phyloP scores from a whole-genome alignment of 2,888 invertebrate species.

The Mesoligia furuncula region DNA sequence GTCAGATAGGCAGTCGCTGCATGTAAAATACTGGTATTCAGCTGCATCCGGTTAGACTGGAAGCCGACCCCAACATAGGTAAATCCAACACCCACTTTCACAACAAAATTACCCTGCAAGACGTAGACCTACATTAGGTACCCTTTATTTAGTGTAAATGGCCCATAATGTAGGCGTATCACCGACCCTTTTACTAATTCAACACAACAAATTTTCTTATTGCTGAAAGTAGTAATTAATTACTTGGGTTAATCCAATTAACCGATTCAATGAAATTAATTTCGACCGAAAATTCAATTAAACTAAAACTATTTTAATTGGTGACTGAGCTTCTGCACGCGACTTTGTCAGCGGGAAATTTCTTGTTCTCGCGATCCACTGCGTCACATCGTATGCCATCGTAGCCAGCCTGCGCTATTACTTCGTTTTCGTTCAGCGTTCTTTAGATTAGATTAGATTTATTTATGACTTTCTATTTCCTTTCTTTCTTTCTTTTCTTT shows the following conservation, averaged over 20 bases:
- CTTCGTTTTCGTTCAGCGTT: no score
- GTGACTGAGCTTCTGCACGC: background rate
- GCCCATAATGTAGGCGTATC: slow-evolving; percentile 29
- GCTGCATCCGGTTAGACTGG: background rate
- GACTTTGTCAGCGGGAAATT: no score
- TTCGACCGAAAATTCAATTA: slow-evolving; percentile 48
- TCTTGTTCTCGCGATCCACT: no score
- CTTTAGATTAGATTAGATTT: no score
- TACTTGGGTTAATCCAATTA: slow-evolving; percentile 61
- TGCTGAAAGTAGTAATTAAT: slow-evolving; percentile 63
- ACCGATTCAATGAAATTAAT: slow-evolving; percentile 47
- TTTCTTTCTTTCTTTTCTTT: no score
- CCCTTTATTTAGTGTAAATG: slow-evolving; percentile 37
- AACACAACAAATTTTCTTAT: slow-evolving; percentile 55
- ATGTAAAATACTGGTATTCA: background rate
- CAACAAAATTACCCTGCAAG: background rate
- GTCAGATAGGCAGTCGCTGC: background rate
- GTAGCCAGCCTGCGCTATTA: no score
- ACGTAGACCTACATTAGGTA: slow-evolving; percentile 24
- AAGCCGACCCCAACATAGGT: background rate
- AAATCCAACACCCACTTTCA: background rate
- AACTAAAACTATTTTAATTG: slow-evolving; percentile 27
- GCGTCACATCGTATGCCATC: no score
- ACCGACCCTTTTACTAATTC: slow-evolving; percentile 50
- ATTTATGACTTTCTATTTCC: no score